Percentiles rank a stretch among this genome's conserved stretches.
Conservation (phyloP, 2,113 vertebrate genomes). For the Phyllopteryx taeniolatus region DNA sequence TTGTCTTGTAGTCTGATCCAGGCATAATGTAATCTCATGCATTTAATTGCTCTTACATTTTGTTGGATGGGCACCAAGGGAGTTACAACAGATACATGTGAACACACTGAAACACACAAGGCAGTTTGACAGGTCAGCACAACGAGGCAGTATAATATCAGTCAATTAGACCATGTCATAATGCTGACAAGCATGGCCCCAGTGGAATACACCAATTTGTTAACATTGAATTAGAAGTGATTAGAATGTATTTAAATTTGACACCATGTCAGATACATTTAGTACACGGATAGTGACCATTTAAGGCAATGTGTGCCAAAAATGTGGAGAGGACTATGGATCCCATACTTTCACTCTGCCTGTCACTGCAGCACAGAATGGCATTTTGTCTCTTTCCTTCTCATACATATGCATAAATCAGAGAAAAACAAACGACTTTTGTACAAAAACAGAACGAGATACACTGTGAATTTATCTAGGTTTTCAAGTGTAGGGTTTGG, state of each 20-base stretch:
- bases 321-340: not conserved
- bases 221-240: not conserved
- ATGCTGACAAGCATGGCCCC: slow-evolving; percentile 39
- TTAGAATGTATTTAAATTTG: not conserved
- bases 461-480: not conserved
- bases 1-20: no score
- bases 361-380: not conserved
- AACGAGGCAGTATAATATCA: slow-evolving; percentile 46
- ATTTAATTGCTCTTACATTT: not conserved
- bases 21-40: not conserved
- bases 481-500: not conserved
- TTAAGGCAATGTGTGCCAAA: not conserved
- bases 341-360: not conserved
- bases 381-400: not conserved
- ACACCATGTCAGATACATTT: not conserved
- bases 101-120: slow-evolving; percentile 9
- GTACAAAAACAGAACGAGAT: not conserved
- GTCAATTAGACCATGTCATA: slow-evolving; percentile 56
- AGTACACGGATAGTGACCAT: not conserved
- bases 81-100: slow-evolving; percentile 13
- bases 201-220: slow-evolving; percentile 39
- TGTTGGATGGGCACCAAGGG: not conserved
- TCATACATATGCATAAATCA: not conserved
- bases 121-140: slow-evolving; percentile 42
- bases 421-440: not conserved